A percentile compares a stretch with the other conserved stretches of the same genome.
phyloP scores from a whole-genome alignment of 2,888 invertebrate species.

The Drosophila histrio region DNA sequence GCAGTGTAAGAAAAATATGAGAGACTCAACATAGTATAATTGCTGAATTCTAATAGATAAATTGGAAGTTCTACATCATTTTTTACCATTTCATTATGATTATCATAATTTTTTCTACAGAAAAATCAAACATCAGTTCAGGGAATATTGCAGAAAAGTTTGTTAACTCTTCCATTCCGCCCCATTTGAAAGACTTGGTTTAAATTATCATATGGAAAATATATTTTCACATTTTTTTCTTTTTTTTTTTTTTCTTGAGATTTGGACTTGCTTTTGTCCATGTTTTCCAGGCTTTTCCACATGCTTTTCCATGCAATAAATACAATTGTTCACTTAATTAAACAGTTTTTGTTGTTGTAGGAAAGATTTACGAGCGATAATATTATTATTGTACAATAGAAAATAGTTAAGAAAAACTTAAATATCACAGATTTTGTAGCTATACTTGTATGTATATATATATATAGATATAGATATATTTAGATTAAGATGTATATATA shows the following conservation, averaged over 20 bases:
- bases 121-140: no score
- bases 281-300: slow-evolving; percentile 2
- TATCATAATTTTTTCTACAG: no score
- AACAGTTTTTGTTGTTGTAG: slow-evolving; percentile 23
- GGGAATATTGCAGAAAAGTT: background rate
- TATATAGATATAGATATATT: slow-evolving; percentile 27
- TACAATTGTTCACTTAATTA: slow-evolving; percentile 51
- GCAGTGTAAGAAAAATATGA: no score
- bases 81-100: no score
- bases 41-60: no score
- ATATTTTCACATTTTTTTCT: slow-evolving; percentile 9
- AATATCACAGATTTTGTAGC: slow-evolving; percentile 82
- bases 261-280: slow-evolving; percentile 12
- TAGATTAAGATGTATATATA: slow-evolving; percentile 5
- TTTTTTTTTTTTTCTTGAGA: slow-evolving; percentile 16
- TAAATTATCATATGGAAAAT: slow-evolving; percentile 26
- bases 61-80: no score
- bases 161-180: background rate
- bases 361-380: slow-evolving; percentile 41
- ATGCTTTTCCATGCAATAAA: slow-evolving; percentile 60
- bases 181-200: slow-evolving; percentile 5
- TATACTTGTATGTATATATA: slow-evolving; percentile 24
- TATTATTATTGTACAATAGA: slow-evolving; percentile 53
- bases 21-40: no score
- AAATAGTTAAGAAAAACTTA: slow-evolving; percentile 76